Base-by-base conservation (phyloP, 2,113 vertebrate genomes). In the Semicossyphus pulcher region DNA sequence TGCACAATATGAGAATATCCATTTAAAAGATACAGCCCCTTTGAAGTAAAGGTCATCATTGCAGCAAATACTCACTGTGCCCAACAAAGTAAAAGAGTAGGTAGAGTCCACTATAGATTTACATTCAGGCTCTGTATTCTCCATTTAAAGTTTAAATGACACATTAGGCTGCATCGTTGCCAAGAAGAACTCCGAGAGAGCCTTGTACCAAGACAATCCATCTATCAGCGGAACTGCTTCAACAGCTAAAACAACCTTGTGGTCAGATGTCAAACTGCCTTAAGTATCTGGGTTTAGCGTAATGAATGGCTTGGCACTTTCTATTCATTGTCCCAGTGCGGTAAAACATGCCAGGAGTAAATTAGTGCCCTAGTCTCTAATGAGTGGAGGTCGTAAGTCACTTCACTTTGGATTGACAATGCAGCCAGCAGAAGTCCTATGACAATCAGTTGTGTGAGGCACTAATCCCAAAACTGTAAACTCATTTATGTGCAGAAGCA, bases 221-320 rank as follows among this genome's bases (percentile, higher is more conserved):
- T 79, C 65, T n/a, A 25, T 26, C 36, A 51, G 26, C 52, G 48
- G 69, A 63, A 67, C n/a, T 47, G 69, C 25, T 66, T 63, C 53
- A 61, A 66, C 66, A 76, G 47, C 56, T 76, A 71, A 67, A 81
- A 65, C 47, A 29, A 48, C 57, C 23, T 47, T 60, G 23, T 42
- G 44, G 74, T 76, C 59, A 37, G 39, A 39, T 21, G 72, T 75
- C 73, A 71, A 28, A 54, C 45, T 53, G 23, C 31, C 21, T 23
- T 61, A 28, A 63, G 51, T 59, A 41, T 74, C 72, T 76, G 41
- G 23, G 58, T 32, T 47, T 12, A 20, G 15, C 1, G 0, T 54
- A 64, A 60, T 70, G 47, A 78, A 68, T 23, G 42, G 41, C 47
- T 58, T 62, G 44, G 29, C 39, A 80, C 45, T 68, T 67, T 77